phyloP scores from a whole-genome alignment of 1,140 invertebrate genomes.

The Phthorimaea operculella region DNA sequence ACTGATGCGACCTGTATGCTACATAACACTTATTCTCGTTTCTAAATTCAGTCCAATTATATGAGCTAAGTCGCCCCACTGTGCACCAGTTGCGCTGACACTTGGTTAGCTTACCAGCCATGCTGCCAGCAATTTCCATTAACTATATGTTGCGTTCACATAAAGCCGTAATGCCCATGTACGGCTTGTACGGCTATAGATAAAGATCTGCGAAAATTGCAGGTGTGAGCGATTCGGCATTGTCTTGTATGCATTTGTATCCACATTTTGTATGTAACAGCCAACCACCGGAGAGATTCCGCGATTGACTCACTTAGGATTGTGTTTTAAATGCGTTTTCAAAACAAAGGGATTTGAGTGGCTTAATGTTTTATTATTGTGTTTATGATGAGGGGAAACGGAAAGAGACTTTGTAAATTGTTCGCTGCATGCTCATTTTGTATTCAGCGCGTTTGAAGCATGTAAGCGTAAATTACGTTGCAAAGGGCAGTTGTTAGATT shows the following conservation, averaged over 20 bases:
- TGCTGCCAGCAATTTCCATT: not conserved
- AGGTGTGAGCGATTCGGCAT: constrained; percentile 2
- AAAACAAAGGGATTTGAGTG: no score
- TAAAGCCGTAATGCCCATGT: constrained; percentile 14
- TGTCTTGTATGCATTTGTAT: not conserved
- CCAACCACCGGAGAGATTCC: constrained; percentile 9
- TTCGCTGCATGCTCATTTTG: no score
- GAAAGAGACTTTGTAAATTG: no score
- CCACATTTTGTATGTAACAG: not conserved
- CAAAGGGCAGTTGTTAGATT: no score
- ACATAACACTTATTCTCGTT: no score
- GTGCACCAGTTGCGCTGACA: not conserved
- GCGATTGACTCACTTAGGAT: not conserved
- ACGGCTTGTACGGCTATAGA: constrained; percentile 20
- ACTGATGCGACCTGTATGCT: no score
- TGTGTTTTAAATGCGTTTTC: no score
- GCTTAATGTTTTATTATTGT: no score
- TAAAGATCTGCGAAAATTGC: constrained; percentile 18
- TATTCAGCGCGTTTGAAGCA: no score
- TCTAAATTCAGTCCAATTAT: not conserved
- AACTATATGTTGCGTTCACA: not conserved
- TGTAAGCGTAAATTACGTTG: no score
- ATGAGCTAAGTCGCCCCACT: not conserved
- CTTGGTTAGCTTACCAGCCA: not conserved
- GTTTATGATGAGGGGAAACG: no score